Conservation (phyloP, 2,888 invertebrate genomes). For the Drosophila robusta region DNA sequence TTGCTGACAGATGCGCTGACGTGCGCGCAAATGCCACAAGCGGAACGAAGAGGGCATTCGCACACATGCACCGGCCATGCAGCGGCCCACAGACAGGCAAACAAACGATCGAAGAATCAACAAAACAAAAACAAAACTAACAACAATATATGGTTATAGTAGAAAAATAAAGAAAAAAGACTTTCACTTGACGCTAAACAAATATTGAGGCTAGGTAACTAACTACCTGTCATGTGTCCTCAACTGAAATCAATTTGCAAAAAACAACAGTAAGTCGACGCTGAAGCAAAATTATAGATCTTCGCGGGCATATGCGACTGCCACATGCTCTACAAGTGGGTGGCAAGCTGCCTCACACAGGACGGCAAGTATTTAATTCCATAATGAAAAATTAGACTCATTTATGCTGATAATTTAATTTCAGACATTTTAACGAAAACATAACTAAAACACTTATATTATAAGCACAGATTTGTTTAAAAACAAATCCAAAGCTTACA, state of each 20-base stretch:
- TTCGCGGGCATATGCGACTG: not conserved
- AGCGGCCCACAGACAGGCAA: conserved; percentile 13
- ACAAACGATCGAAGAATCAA: conserved; percentile 30
- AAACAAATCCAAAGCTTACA: too few relatives aligned
- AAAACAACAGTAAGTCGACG: conserved; percentile 19
- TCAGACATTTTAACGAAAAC: too few relatives aligned
- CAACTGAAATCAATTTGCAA: conserved; percentile 69
- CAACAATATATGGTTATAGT: not conserved
- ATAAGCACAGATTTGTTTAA: too few relatives aligned
- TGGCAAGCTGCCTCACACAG: too few relatives aligned
- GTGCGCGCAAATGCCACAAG: conserved; percentile 18
- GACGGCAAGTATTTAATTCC: too few relatives aligned
- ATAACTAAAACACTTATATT: too few relatives aligned
- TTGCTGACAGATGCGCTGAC: conserved; percentile 71
- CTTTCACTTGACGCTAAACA: conserved; percentile 73
- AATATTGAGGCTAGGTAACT: conserved; percentile 57
- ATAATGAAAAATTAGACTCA: too few relatives aligned
- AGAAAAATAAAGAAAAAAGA: conserved; percentile 24
- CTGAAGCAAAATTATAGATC: conserved; percentile 4
- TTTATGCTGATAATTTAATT: too few relatives aligned
- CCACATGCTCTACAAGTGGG: not conserved
- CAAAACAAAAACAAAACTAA: conserved; percentile 3
- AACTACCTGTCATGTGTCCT: conserved; percentile 65
- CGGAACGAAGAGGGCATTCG: not conserved
- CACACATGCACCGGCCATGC: not conserved